Evolutionary conservation across 2,888 invertebrate genomes (phyloP), one percentile per base, ranked within the genome.

Genomic region (Cataglyphis livida): DNA sequence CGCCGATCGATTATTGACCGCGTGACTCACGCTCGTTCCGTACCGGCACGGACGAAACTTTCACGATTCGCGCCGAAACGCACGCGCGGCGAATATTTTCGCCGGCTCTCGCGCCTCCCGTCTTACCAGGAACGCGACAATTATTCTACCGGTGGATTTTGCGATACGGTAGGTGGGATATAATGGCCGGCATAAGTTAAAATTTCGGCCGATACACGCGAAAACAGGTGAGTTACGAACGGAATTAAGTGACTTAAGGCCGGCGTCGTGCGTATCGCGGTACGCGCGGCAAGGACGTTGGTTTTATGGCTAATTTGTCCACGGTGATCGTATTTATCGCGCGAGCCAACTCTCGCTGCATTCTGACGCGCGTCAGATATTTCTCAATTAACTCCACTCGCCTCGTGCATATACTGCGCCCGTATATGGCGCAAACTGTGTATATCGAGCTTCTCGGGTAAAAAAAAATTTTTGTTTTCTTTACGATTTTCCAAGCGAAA

Each of bases 161-260:
- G 61, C 41, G 83, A 68, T 61, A 61, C 82, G 82, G 73, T 79
- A 84, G 86, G 71, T 64, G 73, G 87, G 89, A 88, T 93, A 88
- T 93, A 93, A 93, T 93, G 92, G 91, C 65, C 84, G 88, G 89
- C 88, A 88, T 92, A 92, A 93, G 92, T 93, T 92, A 92, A 93
- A 92, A 92, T 93, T 93, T 91, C 88, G 87, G 85, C 83, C 88
- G 93, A 92, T 93, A 92, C 88, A 88, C 87, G 89, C 88, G 89
- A 90, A 92, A 93, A 91, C 92, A 91, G 91, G 92, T 93, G 92
- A 93, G 89, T 93, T 92, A 92, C 91, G 90, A 75, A 86, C 85
- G 85, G 90, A 91, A 91, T 93, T 91, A 90, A 91, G 92, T 91
- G 92, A 92, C 90, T 90, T 90, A 87, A 90, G 84, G 82, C 84